phyloP scores from a whole-genome alignment of 2,113 vertebrate genomes.

The Nipponia nippon region DNA sequence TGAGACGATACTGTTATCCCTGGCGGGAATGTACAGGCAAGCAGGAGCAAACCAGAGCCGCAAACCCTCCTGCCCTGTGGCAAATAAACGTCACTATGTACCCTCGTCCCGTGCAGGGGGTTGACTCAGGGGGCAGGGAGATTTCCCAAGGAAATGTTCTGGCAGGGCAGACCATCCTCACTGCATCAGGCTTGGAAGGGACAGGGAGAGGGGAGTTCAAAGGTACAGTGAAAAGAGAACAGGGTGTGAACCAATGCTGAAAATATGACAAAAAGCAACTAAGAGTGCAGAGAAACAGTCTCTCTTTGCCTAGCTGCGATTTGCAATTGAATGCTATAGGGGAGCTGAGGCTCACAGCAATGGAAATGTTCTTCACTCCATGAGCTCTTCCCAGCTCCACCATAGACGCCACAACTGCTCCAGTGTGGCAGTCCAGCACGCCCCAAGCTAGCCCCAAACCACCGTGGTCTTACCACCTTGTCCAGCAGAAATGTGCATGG shows the following conservation, averaged over 20 bases:
- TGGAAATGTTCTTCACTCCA: background rate
- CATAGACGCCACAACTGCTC: fast-evolving
- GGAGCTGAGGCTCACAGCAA: background rate
- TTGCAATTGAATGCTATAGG: background rate
- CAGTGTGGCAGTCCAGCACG: fast-evolving
- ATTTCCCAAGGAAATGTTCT: background rate
- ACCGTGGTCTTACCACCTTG: background rate
- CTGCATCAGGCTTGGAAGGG: background rate
- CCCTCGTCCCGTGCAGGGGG: background rate
- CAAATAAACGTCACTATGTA: background rate
- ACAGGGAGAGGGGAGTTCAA: background rate
- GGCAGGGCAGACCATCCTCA: background rate
- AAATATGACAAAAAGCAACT: background rate
- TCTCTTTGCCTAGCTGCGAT: background rate
- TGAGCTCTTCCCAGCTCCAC: background rate
- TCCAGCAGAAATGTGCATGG: background rate
- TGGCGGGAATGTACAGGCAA: slow-evolving; percentile 1
- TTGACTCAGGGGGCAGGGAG: background rate
- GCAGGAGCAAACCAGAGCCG: background rate
- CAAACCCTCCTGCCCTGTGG: background rate
- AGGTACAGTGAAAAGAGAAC: background rate
- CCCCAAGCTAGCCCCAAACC: fast-evolving
- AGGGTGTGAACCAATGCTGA: background rate
- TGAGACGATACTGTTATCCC: slow-evolving; percentile 63
- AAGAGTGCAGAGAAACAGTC: background rate